A percentile compares a stretch with the other conserved stretches of the same genome.
These are phyloP conservation scores for Leucoraja ocellata DNA, from an alignment of 2,797 vertebrate genomes.

Conservation along the genomic window DNA sequence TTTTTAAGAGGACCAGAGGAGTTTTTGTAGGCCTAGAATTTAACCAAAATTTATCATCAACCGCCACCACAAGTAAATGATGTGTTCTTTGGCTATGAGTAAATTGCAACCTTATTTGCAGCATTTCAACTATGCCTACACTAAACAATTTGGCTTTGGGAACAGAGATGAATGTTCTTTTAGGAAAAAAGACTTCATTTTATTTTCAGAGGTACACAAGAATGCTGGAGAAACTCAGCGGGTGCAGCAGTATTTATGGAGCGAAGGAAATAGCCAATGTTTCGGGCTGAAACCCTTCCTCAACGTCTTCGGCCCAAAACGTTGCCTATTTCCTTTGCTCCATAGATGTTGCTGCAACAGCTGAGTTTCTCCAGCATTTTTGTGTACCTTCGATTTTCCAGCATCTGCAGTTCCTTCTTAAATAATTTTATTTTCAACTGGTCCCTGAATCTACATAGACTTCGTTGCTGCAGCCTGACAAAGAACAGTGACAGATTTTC, in stretches of 20 bases:
- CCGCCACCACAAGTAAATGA: neutral
- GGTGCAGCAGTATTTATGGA: too few relatives aligned
- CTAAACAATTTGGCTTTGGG: neutral
- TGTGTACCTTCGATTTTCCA: too few relatives aligned
- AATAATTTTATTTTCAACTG: neutral
- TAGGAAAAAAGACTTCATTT: neutral
- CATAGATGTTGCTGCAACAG: too few relatives aligned
- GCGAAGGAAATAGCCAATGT: too few relatives aligned
- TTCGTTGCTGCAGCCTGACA: neutral
- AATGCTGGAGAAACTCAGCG: too few relatives aligned
- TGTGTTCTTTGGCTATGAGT: neutral
- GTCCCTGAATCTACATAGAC: neutral
- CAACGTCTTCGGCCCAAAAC: too few relatives aligned
- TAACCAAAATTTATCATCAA: neutral
- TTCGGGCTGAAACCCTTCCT: too few relatives aligned
- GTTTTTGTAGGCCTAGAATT: neutral
- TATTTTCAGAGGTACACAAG: too few relatives aligned
- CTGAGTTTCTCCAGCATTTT: too few relatives aligned
- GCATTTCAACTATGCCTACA: neutral
- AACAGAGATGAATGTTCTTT: neutral
- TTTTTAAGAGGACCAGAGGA: neutral
- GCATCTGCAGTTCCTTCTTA: too few relatives aligned
- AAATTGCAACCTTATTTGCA: neutral
- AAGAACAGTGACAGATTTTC: neutral
- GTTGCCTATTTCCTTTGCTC: too few relatives aligned